Base-by-base conservation (phyloP, 2,888 invertebrate genomes). In the Platerodrilus igneus region DNA sequence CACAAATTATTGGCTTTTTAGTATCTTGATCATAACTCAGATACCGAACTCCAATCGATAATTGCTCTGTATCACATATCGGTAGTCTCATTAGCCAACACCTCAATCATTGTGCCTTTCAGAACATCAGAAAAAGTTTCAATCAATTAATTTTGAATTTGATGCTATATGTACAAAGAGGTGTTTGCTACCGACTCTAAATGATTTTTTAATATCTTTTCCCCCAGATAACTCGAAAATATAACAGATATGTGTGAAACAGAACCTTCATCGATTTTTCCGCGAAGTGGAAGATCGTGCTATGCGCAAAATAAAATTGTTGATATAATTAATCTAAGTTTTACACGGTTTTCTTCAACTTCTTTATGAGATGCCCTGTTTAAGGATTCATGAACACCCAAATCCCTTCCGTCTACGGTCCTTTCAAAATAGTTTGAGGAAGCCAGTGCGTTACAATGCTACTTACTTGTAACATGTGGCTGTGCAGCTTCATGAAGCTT, bases 91-190 rank as follows among this genome's bases (percentile, higher is more conserved):
- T 58, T 55, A 36, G 52, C 55, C 18, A 17, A 19, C 5, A 30
- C 13, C 23, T 42, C 36, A 14, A 60, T 50, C 43, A 60, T 52
- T 14, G 53, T 38, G 22, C 48, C 49, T 46, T 47, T 52, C 14
- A 59, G 17, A 26, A 52, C 44, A 19, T 36, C 39, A 13, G 50
- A 54, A 51, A 53, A 60, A 19, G 52, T 41, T 18, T 32, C 27
- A 27, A 58, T 54, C 17, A 58, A 40, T 52, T 62, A 53, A 52
- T 62, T 63, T 58, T 62, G 59, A 35, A 61, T 57, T 41, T 40
- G 34, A 36, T 37, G 49, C 17, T 56, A 58, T 36, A 31, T 42
- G 43, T 62, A 58, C 33, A 28, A 45, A 22, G 59, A 53, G 45
- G 60, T 58, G 37, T 52, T 52, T 13, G 30, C 11, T n/a, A 2